Evolutionary conservation across 2,113 vertebrate genomes (phyloP), one percentile per base, ranked within the genome.

Genomic region (Semnornis frantzii): DNA sequence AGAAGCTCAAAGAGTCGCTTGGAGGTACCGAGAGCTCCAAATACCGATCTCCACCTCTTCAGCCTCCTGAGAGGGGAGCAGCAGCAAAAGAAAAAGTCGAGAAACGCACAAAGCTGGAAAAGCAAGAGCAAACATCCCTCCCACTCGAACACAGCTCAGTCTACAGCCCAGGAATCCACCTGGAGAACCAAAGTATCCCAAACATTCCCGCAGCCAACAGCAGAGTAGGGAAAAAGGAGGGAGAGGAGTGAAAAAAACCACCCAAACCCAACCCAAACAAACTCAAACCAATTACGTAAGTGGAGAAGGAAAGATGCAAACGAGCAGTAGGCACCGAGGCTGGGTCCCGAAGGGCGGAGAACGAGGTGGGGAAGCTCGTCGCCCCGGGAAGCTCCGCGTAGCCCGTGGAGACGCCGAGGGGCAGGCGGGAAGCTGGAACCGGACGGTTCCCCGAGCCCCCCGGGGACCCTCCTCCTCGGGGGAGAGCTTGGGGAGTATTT

Each of bases 81-180:
- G 60, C 28, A 46, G 63, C 5, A 8, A 86, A 84, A 28, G 75
- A n/a, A 65, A 57, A 89, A 72, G 6, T 23, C 25, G 10, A 80
- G 78, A 77, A 85, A 78, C 3, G 5, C 71, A 65, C 69, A 54
- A 83, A 87, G 91, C 85, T 92, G 90, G 94, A 81, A 85, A 84
- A 82, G 83, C 65, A 68, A 74, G 50, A 82, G 87, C 91, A 70
- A 96, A 89, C 77, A 85, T 42, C 58, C 90, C 94, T 91, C 86
- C 92, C 77, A 70, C 74, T 70, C 46, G 25, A 64, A 80, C 42
- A 64, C 64, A 63, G 85, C 75, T 10, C 39, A 93, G 79, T 82
- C 85, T 80, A 73, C 87, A 64, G 60, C 92, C 76, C 95, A 78
- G 92, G 85, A 95, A 92, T 96, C 85, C 95, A 96, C 95, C 95